Percentiles rank a stretch among this genome's conserved stretches.
Conservation (phyloP, 1,140 invertebrate species). For the Pantala flavescens region DNA sequence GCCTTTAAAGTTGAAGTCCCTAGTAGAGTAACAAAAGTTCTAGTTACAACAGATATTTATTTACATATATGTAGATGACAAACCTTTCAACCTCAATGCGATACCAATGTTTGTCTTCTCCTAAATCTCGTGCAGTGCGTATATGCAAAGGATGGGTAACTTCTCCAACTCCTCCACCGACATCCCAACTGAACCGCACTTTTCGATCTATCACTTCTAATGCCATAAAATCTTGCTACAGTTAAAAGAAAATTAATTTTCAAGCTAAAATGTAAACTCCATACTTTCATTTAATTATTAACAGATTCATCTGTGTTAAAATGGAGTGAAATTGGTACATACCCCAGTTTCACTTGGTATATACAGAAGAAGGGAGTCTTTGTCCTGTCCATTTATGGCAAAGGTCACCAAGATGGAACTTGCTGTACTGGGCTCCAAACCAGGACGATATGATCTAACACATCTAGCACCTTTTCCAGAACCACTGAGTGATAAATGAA, state of each 20-base stretch:
- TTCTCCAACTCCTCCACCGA: conserved; percentile 53
- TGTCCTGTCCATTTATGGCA: conserved; percentile 46
- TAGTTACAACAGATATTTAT: no score
- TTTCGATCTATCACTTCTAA: conserved; percentile 67
- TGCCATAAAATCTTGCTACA: conserved; percentile 54
- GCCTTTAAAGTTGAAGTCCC: no score
- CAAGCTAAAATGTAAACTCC: no score
- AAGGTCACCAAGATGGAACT: conserved; percentile 58
- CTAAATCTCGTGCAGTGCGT: conserved; percentile 40
- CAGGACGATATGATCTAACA: conserved; percentile 55
- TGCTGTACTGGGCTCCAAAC: conserved; percentile 54
- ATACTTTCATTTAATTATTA: background rate
- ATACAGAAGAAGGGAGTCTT: conserved; percentile 55
- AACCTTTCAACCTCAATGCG: conserved; percentile 55
- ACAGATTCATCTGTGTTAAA: background rate
- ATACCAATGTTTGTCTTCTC: conserved; percentile 61
- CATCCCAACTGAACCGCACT: conserved; percentile 64
- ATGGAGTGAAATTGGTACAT: conserved; percentile 23
- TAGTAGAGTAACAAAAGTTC: no score
- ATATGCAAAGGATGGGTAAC: conserved; percentile 50
- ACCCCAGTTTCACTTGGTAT: conserved; percentile 48
- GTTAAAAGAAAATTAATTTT: background rate
- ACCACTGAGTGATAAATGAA: conserved; percentile 60
- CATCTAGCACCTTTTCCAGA: conserved; percentile 44
- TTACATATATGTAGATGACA: background rate